Base-by-base conservation (phyloP, 1,140 invertebrate genomes). In the Oreohelix idahoensis region DNA sequence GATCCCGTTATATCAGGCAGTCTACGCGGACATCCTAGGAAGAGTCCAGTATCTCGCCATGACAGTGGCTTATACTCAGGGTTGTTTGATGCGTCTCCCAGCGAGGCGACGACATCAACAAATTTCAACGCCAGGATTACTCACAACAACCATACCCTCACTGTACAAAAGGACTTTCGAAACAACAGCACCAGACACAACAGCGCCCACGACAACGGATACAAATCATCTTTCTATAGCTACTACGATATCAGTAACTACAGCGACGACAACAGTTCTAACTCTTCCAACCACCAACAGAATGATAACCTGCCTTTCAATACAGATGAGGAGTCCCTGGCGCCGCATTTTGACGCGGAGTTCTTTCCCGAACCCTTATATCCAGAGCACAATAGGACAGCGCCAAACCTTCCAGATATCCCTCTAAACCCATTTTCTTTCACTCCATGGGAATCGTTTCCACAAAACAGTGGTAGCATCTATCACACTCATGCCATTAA, bases 291-390 rank as follows among this genome's bases (percentile, higher is more conserved):
- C 35, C 66, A 38, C n/a, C 77, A 45, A n/a, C 63, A 71, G 15
- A 42, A 81, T n/a, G 38, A 81, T 5, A 13, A n/a, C 45, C 26
- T 71, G 4, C 79, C 79, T 36, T 49, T 81, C 39, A 81, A 81
- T 29, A 71, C 79, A 0, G 69, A 81, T n/a, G 66, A 71, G 20
- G 38, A 71, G 5, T 81, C 79, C 2, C 10, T 11, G 1, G 36
- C 5, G 0, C 36, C 79, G 4, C 79, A 81, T 81, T 81, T 49
- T 66, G 79, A 81, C 42, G 79, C 45, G 15, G 79, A 81, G 51
- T 81, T 81, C 51, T 81, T 81, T 32, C 79, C 79, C 4, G 79
- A 81, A 38, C 29, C 63, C 0, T 13, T 51, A 36, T 2, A 70
- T 20, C 1, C 32, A 11, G 11, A 20, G 4, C 20, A 26, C 1